A percentile compares a stretch with the other conserved stretches of the same genome.
Conservation (phyloP, 2,113 vertebrate genomes). For the Sphyrna mokarran region DNA sequence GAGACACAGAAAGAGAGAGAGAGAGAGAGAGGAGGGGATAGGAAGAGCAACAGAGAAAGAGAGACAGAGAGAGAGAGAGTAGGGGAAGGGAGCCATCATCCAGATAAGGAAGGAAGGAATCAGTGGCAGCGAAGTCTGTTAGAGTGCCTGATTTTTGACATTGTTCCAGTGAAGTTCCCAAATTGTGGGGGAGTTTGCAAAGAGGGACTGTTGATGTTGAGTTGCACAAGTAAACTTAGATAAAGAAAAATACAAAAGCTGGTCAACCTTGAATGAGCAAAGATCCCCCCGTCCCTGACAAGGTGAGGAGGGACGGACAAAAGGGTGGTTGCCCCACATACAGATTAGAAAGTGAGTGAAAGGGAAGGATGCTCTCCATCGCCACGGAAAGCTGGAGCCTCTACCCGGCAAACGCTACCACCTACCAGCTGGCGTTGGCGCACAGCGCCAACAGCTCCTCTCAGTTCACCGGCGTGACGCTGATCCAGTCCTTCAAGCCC, state of each 20-base stretch:
- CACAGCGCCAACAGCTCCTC: slow-evolving; percentile 36
- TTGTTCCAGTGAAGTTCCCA: not conserved
- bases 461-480: slow-evolving; percentile 68
- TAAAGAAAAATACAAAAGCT: not conserved
- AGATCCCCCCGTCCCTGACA: not conserved
- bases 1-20: not conserved
- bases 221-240: not conserved
- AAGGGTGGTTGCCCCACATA: not conserved
- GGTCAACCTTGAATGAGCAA: not conserved
- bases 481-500: slow-evolving; percentile 74
- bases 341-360: not conserved
- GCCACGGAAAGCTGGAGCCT: not conserved
- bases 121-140: not conserved
- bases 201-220: not conserved
- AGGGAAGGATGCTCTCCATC: not conserved
- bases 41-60: too few species aligned
- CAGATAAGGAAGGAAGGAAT: not conserved
- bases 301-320: too few species aligned
- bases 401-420: not conserved
- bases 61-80: too few species aligned
- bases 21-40: not conserved
- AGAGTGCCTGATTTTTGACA: not conserved
- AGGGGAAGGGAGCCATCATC: not conserved
- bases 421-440: not conserved
- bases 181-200: not conserved